Evolutionary conservation across 2,797 vertebrate genomes (phyloP).

Genomic region (Spatula clypeata): DNA sequence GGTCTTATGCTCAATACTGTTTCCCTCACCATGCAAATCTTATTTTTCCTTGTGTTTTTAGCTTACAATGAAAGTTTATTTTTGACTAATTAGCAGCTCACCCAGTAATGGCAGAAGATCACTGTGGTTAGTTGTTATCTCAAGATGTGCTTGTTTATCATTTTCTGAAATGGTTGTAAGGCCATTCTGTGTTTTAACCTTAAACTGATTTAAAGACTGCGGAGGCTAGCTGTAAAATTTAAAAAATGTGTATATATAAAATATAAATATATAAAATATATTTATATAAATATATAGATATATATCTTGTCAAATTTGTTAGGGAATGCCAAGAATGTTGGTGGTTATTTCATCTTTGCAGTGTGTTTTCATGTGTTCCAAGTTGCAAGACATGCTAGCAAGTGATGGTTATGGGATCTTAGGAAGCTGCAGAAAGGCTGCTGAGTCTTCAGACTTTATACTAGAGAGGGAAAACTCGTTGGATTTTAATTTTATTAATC

Average conservation of each 20-base stretch:
- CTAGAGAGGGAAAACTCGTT: background rate
- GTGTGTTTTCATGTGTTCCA: background rate
- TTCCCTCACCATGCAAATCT: conserved; percentile 37
- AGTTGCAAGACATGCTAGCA: background rate
- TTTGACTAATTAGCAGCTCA: conserved; percentile 81
- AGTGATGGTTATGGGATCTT: background rate
- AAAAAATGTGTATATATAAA: background rate
- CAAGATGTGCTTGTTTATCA: conserved; percentile 52
- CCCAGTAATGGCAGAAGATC: conserved; percentile 46
- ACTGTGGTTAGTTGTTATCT: conserved; percentile 71
- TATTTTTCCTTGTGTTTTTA: conserved; percentile 69
- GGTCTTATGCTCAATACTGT: background rate
- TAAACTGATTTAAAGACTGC: background rate
- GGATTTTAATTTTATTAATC: background rate
- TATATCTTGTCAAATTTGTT: background rate
- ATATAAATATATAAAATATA: no score
- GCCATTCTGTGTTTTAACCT: background rate
- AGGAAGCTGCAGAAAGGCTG: background rate
- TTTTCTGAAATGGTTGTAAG: conserved; percentile 16
- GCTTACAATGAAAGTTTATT: conserved; percentile 64
- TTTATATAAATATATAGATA: no score
- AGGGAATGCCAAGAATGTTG: background rate
- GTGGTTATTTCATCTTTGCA: background rate
- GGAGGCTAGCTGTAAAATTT: background rate
- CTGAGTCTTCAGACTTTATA: background rate